Conservation (phyloP, 2,888 invertebrate species). For the Penaeus monodon region DNA sequence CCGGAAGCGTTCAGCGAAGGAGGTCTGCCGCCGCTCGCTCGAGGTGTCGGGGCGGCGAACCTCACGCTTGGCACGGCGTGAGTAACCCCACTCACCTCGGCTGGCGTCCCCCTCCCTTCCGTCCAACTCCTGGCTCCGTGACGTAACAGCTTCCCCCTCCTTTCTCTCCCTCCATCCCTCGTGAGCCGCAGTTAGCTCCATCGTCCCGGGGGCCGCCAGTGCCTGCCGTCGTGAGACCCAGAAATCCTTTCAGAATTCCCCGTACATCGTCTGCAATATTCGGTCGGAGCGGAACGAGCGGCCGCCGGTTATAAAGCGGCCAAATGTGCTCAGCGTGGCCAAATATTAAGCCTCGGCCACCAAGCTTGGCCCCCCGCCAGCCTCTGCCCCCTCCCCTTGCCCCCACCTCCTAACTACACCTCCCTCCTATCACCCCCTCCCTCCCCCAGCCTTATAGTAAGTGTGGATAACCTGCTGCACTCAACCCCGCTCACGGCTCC, state of each 20-base stretch:
- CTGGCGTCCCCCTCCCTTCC: too few species aligned
- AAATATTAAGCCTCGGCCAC: slow-evolving; percentile 60
- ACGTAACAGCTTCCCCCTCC: neutral
- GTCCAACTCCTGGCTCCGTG: too few species aligned
- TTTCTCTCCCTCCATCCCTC: neutral
- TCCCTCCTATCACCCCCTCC: neutral
- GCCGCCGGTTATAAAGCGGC: slow-evolving; percentile 53
- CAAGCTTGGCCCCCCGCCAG: slow-evolving; percentile 52
- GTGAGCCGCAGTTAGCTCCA: slow-evolving; percentile 35
- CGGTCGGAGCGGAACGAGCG: slow-evolving; percentile 55
- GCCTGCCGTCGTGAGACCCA: slow-evolving; percentile 45
- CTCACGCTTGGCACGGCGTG: too few species aligned
- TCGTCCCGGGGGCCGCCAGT: slow-evolving; percentile 41
- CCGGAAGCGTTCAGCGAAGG: neutral
- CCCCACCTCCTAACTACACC: neutral
- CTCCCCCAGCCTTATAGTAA: neutral
- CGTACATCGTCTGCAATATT: slow-evolving; percentile 57
- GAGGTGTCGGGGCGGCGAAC: too few species aligned
- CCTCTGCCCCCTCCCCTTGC: neutral
- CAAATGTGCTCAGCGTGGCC: slow-evolving; percentile 60
- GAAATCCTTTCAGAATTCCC: slow-evolving; percentile 60
- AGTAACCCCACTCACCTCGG: too few species aligned
- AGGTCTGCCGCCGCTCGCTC: neutral
- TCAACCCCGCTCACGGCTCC: neutral
- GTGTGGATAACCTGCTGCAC: slow-evolving; percentile 9